A percentile compares a stretch with the other conserved stretches of the same genome.
Conservation (phyloP, 1,140 invertebrate species). For the Drosophila ironensis region DNA sequence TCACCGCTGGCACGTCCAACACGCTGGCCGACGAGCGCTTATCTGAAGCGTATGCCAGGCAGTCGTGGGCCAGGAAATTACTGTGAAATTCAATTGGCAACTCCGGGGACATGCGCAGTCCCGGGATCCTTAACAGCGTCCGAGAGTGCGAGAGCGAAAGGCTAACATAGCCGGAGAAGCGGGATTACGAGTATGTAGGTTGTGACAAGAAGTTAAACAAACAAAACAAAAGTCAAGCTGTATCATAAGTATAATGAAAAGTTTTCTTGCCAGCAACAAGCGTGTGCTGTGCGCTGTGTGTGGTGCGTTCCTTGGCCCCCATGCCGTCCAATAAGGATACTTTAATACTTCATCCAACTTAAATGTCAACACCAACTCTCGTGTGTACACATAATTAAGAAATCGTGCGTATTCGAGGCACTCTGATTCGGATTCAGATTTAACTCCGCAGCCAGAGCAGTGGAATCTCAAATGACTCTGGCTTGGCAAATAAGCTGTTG, state of each 20-base stretch:
- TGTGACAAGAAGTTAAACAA: slow-evolving; percentile 71
- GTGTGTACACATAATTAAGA: slow-evolving; percentile 73
- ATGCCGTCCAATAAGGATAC: slow-evolving; percentile 13
- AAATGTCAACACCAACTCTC: slow-evolving; percentile 49
- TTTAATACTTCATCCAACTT: slow-evolving; percentile 42
- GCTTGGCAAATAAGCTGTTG: slow-evolving; percentile 64
- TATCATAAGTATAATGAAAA: slow-evolving; percentile 63
- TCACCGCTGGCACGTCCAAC: slow-evolving; percentile 25
- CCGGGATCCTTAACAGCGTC: slow-evolving; percentile 15
- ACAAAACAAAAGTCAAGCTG: slow-evolving; percentile 77
- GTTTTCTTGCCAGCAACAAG: slow-evolving; percentile 58
- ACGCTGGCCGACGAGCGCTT: slow-evolving; percentile 57
- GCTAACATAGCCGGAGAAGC: background rate
- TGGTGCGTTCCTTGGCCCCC: too few relatives aligned
- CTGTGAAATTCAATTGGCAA: slow-evolving; percentile 65
- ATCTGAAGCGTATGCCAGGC: slow-evolving; percentile 66
- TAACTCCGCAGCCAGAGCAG: background rate
- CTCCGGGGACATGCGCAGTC: slow-evolving; percentile 53
- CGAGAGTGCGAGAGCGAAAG: slow-evolving; percentile 15
- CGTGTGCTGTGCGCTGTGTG: background rate
- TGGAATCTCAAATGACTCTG: slow-evolving; percentile 55
- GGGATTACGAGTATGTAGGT: slow-evolving; percentile 55
- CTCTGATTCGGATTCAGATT: slow-evolving; percentile 34
- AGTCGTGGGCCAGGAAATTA: slow-evolving; percentile 59
- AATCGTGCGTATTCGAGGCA: slow-evolving; percentile 50